Percentiles rank a stretch among this genome's conserved stretches.
phyloP scores from a whole-genome alignment of 2,797 vertebrate genomes.

The Meriones psammophilus region DNA sequence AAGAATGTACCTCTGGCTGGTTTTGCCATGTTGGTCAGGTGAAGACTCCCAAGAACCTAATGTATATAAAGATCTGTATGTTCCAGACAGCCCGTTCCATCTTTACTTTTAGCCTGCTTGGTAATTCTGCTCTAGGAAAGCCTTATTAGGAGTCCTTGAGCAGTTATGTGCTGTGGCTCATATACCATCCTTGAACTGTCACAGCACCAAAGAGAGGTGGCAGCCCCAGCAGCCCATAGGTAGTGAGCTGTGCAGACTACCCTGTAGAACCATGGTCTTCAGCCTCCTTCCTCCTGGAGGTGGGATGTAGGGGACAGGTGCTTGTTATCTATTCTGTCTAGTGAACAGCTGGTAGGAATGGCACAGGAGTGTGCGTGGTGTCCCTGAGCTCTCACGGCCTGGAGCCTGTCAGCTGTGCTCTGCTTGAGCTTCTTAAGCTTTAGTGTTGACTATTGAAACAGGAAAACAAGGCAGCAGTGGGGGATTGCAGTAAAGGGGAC shows the following conservation, averaged over 20 bases:
- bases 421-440: neutral
- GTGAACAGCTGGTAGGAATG: neutral
- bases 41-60: neutral
- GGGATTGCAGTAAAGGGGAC: neutral
- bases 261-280: fast-evolving
- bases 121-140: neutral
- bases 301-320: neutral
- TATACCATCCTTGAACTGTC: neutral
- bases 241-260: neutral
- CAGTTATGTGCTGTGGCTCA: neutral
- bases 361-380: neutral
- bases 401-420: neutral
- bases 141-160: neutral
- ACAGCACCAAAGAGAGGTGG: neutral
- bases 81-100: neutral
- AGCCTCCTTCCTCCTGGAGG: neutral
- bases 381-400: neutral
- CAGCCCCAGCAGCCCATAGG: neutral
- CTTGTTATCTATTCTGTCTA: neutral
- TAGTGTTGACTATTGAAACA: neutral
- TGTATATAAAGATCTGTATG: too few species aligned
- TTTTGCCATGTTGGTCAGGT: neutral
- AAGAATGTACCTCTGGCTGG: neutral
- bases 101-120: neutral
- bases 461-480: neutral